Evolutionary conservation across 2,797 vertebrate genomes (phyloP).

Genomic region (Chanos chanos): DNA sequence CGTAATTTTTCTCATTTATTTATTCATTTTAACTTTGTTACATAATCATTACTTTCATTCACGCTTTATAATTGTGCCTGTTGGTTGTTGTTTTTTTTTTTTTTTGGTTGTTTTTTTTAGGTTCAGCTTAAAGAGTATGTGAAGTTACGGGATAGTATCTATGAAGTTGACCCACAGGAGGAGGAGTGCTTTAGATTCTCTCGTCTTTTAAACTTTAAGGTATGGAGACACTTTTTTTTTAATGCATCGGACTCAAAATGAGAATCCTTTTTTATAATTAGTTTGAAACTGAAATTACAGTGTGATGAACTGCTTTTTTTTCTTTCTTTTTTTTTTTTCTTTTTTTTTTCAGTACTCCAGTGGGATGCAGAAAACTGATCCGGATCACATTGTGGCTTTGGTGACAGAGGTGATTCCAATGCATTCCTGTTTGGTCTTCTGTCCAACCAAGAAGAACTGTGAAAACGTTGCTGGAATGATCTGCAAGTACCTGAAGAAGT

Average conservation of each 20-base stretch:
- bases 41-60: too few species aligned
- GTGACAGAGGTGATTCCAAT: constrained; percentile 91
- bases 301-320: not conserved
- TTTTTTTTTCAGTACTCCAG: constrained; percentile 79
- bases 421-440: constrained; percentile 92
- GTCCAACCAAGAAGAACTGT: constrained; percentile 96
- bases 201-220: constrained; percentile 81
- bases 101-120: constrained; percentile 54
- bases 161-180: constrained; percentile 78
- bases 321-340: not conserved
- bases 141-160: constrained; percentile 86
- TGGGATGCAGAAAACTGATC: constrained; percentile 83
- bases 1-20: not conserved
- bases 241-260: too few species aligned
- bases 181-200: constrained; percentile 81
- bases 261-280: not conserved
- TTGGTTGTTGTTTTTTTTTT: not conserved
- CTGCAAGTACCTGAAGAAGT: constrained; percentile 90
- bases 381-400: constrained; percentile 89
- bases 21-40: too few species aligned
- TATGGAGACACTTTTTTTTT: constrained; percentile 41
- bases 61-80: not conserved
- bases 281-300: not conserved
- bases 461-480: constrained; percentile 94
- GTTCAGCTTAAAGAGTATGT: constrained; percentile 90